These are phyloP conservation scores for Thripadectes ignobilis DNA, from an alignment of 2,797 vertebrate genomes.

Conservation along the genomic window DNA sequence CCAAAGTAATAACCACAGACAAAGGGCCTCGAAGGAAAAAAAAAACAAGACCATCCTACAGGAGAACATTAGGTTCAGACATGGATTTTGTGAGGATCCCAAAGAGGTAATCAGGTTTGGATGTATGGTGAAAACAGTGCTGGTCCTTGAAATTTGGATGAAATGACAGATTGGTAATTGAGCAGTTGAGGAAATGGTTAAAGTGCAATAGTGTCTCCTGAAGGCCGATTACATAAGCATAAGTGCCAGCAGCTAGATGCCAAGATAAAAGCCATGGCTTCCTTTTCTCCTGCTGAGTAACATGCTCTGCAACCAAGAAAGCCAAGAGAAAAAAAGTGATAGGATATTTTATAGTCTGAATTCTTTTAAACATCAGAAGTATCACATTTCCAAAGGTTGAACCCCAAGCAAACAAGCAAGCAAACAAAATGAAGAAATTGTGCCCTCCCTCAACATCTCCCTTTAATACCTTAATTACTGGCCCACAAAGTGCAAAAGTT, in stretches of 20 bases:
- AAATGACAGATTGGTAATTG: constrained; percentile 33
- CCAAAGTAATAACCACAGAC: constrained; percentile 62
- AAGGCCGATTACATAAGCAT: constrained; percentile 8
- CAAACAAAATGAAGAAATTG: background rate
- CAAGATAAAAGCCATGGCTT: constrained; percentile 47
- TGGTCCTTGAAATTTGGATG: constrained; percentile 12
- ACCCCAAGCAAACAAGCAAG: background rate
- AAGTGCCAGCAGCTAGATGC: constrained; percentile 16
- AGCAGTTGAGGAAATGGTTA: background rate
- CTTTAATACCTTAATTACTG: constrained; percentile 1
- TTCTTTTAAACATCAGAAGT: constrained; percentile 4
- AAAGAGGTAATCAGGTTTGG: constrained; percentile 27
- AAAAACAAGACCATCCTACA: background rate
- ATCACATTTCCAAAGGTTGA: background rate
- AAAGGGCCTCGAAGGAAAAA: constrained; percentile 29
- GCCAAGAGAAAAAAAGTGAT: constrained; percentile 5
- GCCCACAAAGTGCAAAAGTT: background rate
- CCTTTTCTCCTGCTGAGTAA: constrained; percentile 27
- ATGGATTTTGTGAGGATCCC: constrained; percentile 14
- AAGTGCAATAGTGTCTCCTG: background rate
- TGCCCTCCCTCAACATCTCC: background rate
- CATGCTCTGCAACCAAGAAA: background rate
- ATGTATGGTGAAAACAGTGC: constrained; percentile 7
- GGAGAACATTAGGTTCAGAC: constrained; percentile 37
- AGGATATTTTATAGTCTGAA: background rate